These are phyloP conservation scores for Nothobranchius kuhntae DNA, from an alignment of 2,113 vertebrate genomes.

Conservation along the genomic window DNA sequence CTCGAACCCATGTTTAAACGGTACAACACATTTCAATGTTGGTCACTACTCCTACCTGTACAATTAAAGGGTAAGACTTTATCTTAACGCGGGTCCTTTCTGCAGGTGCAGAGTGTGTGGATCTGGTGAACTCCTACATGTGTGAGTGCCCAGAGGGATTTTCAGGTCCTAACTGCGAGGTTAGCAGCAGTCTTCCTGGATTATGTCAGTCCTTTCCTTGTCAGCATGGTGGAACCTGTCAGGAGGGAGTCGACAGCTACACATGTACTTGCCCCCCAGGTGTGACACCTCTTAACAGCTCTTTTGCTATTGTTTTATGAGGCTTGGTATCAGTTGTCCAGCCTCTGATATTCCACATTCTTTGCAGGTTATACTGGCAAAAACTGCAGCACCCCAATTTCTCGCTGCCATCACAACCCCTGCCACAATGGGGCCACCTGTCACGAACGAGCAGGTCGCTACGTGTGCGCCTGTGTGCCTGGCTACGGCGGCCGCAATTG, in stretches of 20 bases:
- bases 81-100: constrained; percentile 36
- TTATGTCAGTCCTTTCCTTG: constrained; percentile 90
- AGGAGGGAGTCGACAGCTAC: constrained; percentile 87
- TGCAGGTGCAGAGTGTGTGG: constrained; percentile 90
- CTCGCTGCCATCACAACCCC: constrained; percentile 89
- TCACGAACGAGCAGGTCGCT: constrained; percentile 89
- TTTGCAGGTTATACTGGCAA: constrained; percentile 87
- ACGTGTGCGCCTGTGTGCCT: constrained; percentile 89
- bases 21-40: constrained; percentile 69
- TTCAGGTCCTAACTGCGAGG: constrained; percentile 88
- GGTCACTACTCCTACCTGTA: background rate
- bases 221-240: constrained; percentile 91
- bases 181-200: constrained; percentile 72
- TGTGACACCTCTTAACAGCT: constrained; percentile 21
- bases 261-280: constrained; percentile 90
- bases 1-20: constrained; percentile 91
- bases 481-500: constrained; percentile 95
- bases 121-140: constrained; percentile 90
- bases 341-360: background rate
- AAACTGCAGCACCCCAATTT: constrained; percentile 91
- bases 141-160: constrained; percentile 93
- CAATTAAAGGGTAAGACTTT: constrained; percentile 20
- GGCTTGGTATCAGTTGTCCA: background rate
- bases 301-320: background rate
- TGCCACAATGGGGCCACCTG: constrained; percentile 98